A percentile compares a stretch with the other conserved stretches of the same genome.
Conservation (phyloP, 2,113 vertebrate genomes). For the Chaetodon trifascialis region DNA sequence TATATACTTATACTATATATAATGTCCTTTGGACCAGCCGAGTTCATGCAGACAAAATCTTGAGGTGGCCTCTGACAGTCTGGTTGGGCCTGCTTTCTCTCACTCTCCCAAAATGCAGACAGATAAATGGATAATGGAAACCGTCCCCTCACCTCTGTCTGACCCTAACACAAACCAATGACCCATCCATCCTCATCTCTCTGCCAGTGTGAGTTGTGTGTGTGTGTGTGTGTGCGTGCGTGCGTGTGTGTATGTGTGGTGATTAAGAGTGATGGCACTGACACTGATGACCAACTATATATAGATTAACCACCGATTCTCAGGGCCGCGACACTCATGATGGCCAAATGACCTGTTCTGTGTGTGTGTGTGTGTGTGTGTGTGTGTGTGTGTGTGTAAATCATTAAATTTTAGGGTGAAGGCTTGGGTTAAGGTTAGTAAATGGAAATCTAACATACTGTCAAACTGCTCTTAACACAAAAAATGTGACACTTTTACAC, state of each 20-base stretch:
- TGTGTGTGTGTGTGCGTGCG: constrained; percentile 36
- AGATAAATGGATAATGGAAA: constrained; percentile 43
- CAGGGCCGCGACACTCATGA: constrained; percentile 19
- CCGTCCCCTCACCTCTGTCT: constrained; percentile 66
- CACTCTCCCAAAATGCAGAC: constrained; percentile 24
- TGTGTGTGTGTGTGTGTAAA: constrained; percentile 5
- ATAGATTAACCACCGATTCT: constrained; percentile 62
- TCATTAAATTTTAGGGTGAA: too few relatives aligned
- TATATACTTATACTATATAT: background rate
- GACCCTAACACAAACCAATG: constrained; percentile 55
- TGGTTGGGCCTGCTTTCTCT: background rate
- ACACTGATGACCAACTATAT: constrained; percentile 59
- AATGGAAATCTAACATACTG: background rate
- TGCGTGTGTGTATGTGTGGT: constrained; percentile 37
- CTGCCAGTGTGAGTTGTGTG: constrained; percentile 10
- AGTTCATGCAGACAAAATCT: background rate
- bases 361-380: background rate
- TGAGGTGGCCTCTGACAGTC: background rate
- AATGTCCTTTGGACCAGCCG: background rate
- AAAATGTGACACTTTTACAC: background rate
- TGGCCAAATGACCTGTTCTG: constrained; percentile 23
- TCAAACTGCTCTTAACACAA: background rate
- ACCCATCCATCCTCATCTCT: constrained; percentile 63
- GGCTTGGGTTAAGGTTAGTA: too few relatives aligned
- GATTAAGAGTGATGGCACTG: constrained; percentile 50